A percentile compares a stretch with the other conserved stretches of the same genome.
These are phyloP conservation scores for Zalophus californianus DNA, from an alignment of 2,797 vertebrate species.

Conservation along the genomic window DNA sequence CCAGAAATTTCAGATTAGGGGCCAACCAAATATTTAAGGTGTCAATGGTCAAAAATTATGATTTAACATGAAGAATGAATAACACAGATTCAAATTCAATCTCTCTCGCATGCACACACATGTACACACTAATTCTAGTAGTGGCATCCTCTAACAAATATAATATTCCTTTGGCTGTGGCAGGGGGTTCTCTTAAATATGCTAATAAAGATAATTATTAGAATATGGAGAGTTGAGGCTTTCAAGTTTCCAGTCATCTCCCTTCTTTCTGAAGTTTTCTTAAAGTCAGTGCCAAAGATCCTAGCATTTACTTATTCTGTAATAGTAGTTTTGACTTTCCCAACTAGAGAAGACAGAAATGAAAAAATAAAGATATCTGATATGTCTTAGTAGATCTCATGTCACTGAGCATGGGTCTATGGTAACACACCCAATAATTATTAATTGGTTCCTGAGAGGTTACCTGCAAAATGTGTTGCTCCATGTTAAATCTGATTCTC, in stretches of 20 bases:
- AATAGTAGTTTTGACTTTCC: background rate
- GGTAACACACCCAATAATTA: background rate
- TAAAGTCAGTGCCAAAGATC: constrained; percentile 16
- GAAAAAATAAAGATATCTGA: background rate
- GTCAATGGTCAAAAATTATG: background rate
- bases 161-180: background rate
- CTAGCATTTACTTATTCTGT: background rate
- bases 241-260: background rate
- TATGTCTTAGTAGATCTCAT: background rate
- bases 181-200: background rate
- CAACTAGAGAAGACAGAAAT: background rate
- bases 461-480: background rate
- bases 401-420: background rate
- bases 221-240: background rate
- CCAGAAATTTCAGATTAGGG: background rate
- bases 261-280: constrained; percentile 28
- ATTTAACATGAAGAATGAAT: constrained; percentile 16
- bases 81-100: background rate
- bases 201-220: constrained; percentile 4
- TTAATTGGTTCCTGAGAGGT: background rate
- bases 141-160: background rate
- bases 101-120: background rate
- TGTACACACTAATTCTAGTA: background rate
- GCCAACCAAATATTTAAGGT: background rate
- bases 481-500: constrained; percentile 7